Conservation (phyloP, 2,113 vertebrate species). For the Perca schrenkii region DNA sequence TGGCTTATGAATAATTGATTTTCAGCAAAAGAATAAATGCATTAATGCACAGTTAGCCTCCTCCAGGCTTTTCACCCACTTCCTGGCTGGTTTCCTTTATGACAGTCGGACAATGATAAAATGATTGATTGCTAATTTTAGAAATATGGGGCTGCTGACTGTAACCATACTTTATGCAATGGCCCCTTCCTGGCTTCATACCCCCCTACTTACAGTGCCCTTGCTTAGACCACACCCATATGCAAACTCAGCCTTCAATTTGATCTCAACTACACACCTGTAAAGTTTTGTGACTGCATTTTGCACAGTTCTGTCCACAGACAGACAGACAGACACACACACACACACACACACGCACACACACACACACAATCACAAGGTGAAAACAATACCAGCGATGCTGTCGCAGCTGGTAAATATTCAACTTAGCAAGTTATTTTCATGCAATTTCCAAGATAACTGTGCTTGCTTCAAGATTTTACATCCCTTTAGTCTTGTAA, state of each 20-base stretch:
- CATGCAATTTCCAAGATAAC: not conserved
- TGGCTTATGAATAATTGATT: slow-evolving; percentile 70
- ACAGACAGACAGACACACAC: too few species aligned
- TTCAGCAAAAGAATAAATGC: slow-evolving; percentile 68
- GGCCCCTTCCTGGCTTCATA: too few species aligned
- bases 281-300: too few species aligned
- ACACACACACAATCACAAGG: too few species aligned
- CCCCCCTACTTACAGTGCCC: too few species aligned
- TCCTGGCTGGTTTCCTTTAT: slow-evolving; percentile 38
- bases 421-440: slow-evolving; percentile 1
- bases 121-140: slow-evolving; percentile 45
- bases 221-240: too few species aligned
- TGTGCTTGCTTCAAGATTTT: not conserved
- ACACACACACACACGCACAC: too few species aligned
- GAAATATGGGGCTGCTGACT: slow-evolving; percentile 24
- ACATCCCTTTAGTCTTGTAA: not conserved
- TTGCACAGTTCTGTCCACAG: too few species aligned
- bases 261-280: too few species aligned
- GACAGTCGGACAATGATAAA: slow-evolving; percentile 45
- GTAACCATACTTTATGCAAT: slow-evolving; percentile 3
- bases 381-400: too few species aligned
- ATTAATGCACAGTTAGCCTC: slow-evolving; percentile 61
- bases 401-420: not conserved
- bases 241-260: too few species aligned
- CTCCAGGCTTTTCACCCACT: slow-evolving; percentile 34